Evolutionary conservation across 2,888 invertebrate species (phyloP).

Genomic region (Morpho deidamia): DNA sequence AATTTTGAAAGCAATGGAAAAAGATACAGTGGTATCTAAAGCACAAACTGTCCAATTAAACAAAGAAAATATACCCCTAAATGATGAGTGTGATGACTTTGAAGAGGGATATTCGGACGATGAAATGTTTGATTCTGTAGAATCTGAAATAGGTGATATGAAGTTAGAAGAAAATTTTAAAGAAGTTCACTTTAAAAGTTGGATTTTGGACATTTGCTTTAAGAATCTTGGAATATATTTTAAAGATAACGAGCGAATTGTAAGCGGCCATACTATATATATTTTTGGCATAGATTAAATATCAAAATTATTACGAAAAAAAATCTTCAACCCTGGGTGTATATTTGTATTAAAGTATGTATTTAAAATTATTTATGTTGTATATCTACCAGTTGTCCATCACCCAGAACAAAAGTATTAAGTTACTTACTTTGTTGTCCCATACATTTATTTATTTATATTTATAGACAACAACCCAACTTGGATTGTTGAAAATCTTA

Average conservation of each 20-base stretch:
- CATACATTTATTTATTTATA: too few species aligned
- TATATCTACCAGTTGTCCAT: too few species aligned
- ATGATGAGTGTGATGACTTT: conserved; percentile 59
- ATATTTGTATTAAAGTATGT: too few species aligned
- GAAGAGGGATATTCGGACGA: conserved; percentile 71
- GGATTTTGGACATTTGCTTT: conserved; percentile 82
- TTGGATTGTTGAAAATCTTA: too few species aligned
- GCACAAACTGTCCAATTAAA: conserved; percentile 31
- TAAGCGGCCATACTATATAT: conserved; percentile 30
- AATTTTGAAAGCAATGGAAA: conserved; percentile 77
- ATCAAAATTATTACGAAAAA: too few species aligned
- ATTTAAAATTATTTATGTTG: too few species aligned
- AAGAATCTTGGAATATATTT: conserved; percentile 70
- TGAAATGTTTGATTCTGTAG: conserved; percentile 51
- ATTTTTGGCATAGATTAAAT: too few species aligned
- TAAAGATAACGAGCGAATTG: conserved; percentile 45
- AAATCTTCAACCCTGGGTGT: too few species aligned
- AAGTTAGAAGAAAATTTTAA: conserved; percentile 32
- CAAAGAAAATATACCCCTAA: conserved; percentile 33
- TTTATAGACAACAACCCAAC: too few species aligned
- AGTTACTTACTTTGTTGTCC: too few species aligned
- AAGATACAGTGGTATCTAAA: conserved; percentile 46
- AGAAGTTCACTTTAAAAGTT: conserved; percentile 59
- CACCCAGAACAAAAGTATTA: too few species aligned
- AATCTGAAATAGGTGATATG: conserved; percentile 14